Percentiles rank a stretch among this genome's conserved stretches.
Evolutionary conservation across 1,140 invertebrate species (phyloP).

Genomic region (Bathynomus jamesi): DNA sequence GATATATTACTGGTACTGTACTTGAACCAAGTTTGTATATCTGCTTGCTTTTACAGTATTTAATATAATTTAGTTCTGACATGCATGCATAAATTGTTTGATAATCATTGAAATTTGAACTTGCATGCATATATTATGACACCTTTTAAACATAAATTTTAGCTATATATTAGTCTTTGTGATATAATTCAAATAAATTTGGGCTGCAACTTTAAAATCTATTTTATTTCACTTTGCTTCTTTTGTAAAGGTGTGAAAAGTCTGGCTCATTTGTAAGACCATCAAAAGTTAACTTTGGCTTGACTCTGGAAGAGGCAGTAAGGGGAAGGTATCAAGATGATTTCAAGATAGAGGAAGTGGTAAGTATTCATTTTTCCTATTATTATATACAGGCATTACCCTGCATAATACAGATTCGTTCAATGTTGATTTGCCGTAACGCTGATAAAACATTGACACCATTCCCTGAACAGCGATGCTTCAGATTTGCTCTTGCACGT

Average conservation of each 20-base stretch:
- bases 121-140: background rate
- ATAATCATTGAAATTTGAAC: background rate
- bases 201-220: background rate
- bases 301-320: conserved; percentile 25
- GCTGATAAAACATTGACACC: too few species aligned
- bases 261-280: conserved; percentile 77
- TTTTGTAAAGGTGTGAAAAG: conserved; percentile 39
- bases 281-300: conserved; percentile 55
- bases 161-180: background rate
- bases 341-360: conserved; percentile 9
- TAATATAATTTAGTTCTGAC: background rate
- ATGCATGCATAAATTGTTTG: background rate
- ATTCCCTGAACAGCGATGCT: too few species aligned
- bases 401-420: too few species aligned
- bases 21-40: too few species aligned
- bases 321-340: conserved; percentile 29
- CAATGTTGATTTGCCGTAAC: too few species aligned
- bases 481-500: too few species aligned
- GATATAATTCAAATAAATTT: background rate
- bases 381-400: background rate
- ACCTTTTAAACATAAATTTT: background rate
- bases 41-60: background rate
- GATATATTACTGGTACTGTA: too few species aligned
- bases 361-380: background rate
- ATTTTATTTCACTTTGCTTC: conserved; percentile 51